phyloP scores from a whole-genome alignment of 2,113 vertebrate genomes.

The Peromyscus leucopus region DNA sequence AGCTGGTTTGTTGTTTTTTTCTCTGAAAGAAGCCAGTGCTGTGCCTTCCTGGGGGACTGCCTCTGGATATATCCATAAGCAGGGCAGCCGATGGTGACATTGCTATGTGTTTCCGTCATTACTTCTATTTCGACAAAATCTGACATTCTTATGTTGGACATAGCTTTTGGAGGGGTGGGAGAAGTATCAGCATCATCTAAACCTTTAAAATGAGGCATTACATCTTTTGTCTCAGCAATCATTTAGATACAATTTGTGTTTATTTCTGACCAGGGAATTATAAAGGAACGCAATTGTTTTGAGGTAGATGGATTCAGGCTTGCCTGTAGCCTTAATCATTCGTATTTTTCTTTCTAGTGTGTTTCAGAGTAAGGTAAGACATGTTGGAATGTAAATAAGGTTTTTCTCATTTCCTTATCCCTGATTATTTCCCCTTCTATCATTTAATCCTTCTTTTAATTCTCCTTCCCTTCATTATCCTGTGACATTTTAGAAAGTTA shows the following conservation, averaged over 20 bases:
- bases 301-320: constrained; percentile 15
- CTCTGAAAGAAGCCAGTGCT: background rate
- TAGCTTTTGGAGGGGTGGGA: background rate
- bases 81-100: background rate
- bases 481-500: constrained; percentile 61
- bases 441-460: constrained; percentile 45
- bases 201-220: constrained; percentile 28
- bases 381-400: background rate
- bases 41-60: background rate
- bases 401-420: background rate
- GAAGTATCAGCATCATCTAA: background rate
- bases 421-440: background rate
- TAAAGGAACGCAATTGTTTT: constrained; percentile 3
- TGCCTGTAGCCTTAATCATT: constrained; percentile 5
- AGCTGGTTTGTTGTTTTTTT: background rate
- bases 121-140: constrained; percentile 18
- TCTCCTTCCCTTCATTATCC: constrained; percentile 46
- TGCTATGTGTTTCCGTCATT: background rate
- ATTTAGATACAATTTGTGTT: background rate
- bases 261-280: background rate
- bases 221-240: background rate
- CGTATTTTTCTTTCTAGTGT: background rate
- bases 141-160: background rate
- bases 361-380: background rate
- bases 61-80: background rate